phyloP scores from a whole-genome alignment of 2,113 vertebrate species.

The Epinephelus moara region DNA sequence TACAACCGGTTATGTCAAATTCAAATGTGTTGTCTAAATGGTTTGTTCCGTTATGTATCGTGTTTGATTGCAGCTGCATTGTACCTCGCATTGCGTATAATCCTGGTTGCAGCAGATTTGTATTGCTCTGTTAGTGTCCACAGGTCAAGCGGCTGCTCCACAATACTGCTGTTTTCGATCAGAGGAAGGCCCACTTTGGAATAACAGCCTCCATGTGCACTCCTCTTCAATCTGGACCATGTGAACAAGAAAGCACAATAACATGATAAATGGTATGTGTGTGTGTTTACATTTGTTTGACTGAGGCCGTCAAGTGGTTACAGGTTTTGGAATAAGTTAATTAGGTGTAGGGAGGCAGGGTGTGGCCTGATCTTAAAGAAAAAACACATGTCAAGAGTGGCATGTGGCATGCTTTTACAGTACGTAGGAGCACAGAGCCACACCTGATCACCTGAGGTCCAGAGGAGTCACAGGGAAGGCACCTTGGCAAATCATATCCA shows the following conservation, averaged over 20 bases:
- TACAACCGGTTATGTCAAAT: neutral
- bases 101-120: slow-evolving; percentile 76
- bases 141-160: slow-evolving; percentile 92
- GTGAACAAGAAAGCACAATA: slow-evolving; percentile 11
- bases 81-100: slow-evolving; percentile 90
- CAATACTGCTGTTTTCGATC: slow-evolving; percentile 88
- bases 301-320: neutral
- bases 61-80: neutral
- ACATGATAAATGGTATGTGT: neutral
- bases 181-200: slow-evolving; percentile 90
- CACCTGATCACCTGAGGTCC: slow-evolving; percentile 43
- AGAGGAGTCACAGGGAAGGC: slow-evolving; percentile 81
- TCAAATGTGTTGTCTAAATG: neutral
- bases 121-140: slow-evolving; percentile 86
- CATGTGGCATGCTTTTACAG: too few species aligned
- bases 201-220: slow-evolving; percentile 84
- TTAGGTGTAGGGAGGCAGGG: neutral
- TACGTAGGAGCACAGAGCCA: neutral
- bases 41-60: neutral
- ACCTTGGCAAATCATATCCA: slow-evolving; percentile 89
- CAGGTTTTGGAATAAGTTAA: neutral
- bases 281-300: neutral
- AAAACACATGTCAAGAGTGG: neutral
- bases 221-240: slow-evolving; percentile 61
- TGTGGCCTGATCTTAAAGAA: neutral